Percentiles rank a stretch among this genome's conserved stretches.
phyloP scores from a whole-genome alignment of 2,888 invertebrate genomes.

The Cryptosula pallasiana region DNA sequence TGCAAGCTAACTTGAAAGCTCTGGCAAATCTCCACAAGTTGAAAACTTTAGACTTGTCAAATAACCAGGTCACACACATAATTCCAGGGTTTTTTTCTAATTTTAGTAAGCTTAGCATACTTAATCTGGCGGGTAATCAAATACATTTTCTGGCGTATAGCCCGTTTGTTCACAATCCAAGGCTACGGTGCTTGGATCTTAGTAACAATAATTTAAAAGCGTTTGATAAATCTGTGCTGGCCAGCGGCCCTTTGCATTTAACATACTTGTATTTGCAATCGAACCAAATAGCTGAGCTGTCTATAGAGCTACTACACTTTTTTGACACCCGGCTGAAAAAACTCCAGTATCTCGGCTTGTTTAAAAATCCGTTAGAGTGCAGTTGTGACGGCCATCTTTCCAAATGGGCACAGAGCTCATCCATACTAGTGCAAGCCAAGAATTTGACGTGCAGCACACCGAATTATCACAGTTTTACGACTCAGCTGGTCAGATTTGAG shows the following conservation, averaged over 20 bases:
- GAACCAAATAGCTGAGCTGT: not conserved
- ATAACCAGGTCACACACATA: not conserved
- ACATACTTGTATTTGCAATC: not conserved
- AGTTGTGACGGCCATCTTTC: not conserved
- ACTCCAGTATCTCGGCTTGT: not conserved
- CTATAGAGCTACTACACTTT: not conserved
- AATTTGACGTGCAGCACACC: not conserved
- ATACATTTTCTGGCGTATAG: not conserved
- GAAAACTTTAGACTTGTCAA: not conserved
- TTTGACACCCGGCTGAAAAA: not conserved
- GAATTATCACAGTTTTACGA: not conserved
- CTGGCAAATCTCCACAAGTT: not conserved
- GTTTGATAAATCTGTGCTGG: not conserved
- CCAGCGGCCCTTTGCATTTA: not conserved
- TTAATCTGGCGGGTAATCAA: not conserved
- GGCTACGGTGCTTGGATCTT: not conserved
- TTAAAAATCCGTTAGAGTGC: not conserved
- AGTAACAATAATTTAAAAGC: not conserved
- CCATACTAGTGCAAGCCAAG: not conserved
- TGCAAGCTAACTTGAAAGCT: not conserved
- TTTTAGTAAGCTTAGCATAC: not conserved
- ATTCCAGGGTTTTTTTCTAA: not conserved
- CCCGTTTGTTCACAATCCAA: not conserved
- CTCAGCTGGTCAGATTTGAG: not conserved
- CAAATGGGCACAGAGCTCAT: not conserved